These are phyloP conservation scores for Accipiter virgatus DNA, from an alignment of 2,113 vertebrate species.

Conservation along the genomic window DNA sequence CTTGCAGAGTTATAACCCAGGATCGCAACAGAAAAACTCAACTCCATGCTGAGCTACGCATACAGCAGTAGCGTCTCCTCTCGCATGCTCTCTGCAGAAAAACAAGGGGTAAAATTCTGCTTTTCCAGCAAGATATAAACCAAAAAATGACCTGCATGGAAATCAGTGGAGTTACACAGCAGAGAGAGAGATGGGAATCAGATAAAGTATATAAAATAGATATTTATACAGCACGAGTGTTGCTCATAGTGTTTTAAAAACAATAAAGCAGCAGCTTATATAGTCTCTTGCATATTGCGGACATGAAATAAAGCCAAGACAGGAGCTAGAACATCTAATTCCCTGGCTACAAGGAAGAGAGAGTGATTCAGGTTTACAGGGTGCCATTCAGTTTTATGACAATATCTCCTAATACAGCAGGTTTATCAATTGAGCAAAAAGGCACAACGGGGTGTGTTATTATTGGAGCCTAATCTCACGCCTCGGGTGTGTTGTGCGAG, in stretches of 20 bases:
- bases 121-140: not conserved
- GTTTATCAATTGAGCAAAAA: constrained; percentile 67
- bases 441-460: constrained; percentile 60
- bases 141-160: not conserved
- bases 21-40: not conserved
- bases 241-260: constrained; percentile 53
- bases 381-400: constrained; percentile 69
- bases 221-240: constrained; percentile 12
- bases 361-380: constrained; percentile 66
- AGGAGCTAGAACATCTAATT: constrained; percentile 53
- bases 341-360: constrained; percentile 24
- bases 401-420: constrained; percentile 63
- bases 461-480: constrained; percentile 64
- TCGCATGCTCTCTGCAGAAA: not conserved
- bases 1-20: not conserved
- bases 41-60: not conserved
- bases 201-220: constrained; percentile 53
- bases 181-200: not conserved
- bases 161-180: not conserved
- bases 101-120: not conserved
- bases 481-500: constrained; percentile 57
- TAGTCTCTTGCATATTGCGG: constrained; percentile 53
- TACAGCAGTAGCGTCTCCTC: fast-evolving
- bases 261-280: constrained; percentile 53
- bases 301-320: constrained; percentile 56